Evolutionary conservation across 2,113 vertebrate genomes (phyloP).

Genomic region (Gasterosteus nipponicus): DNA sequence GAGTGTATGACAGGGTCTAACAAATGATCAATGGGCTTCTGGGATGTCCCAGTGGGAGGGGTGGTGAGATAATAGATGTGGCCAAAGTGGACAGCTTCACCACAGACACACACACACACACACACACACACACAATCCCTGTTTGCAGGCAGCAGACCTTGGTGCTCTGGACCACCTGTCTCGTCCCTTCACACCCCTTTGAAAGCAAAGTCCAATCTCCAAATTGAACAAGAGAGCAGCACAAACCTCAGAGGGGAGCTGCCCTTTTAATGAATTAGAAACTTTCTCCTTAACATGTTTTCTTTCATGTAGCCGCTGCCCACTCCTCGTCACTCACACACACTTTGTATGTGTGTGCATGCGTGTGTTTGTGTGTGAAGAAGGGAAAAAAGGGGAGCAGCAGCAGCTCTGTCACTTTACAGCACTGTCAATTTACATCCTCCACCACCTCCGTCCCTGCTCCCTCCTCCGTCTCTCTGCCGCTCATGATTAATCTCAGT

Average conservation of each 20-base stretch:
- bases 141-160: conserved; percentile 61
- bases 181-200: conserved; percentile 64
- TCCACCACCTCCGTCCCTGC: conserved; percentile 46
- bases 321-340: conserved; percentile 12
- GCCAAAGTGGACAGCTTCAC: conserved; percentile 70
- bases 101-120: conserved; percentile 5
- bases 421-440: conserved; percentile 77
- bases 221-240: conserved; percentile 80
- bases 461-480: conserved; percentile 40
- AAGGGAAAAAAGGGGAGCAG: conserved; percentile 37
- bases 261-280: conserved; percentile 80
- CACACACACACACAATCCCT: conserved; percentile 21
- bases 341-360: conserved; percentile 37
- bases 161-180: conserved; percentile 60
- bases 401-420: conserved; percentile 78
- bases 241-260: conserved; percentile 63
- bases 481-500: conserved; percentile 77
- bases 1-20: conserved; percentile 71
- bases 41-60: conserved; percentile 77
- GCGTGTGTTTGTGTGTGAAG: conserved; percentile 25
- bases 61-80: conserved; percentile 82
- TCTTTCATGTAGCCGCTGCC: conserved; percentile 44
- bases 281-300: conserved; percentile 73
- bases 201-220: conserved; percentile 77
- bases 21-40: conserved; percentile 79